These are phyloP conservation scores for Huso huso DNA, from an alignment of 2,797 vertebrate species.

Conservation along the genomic window DNA sequence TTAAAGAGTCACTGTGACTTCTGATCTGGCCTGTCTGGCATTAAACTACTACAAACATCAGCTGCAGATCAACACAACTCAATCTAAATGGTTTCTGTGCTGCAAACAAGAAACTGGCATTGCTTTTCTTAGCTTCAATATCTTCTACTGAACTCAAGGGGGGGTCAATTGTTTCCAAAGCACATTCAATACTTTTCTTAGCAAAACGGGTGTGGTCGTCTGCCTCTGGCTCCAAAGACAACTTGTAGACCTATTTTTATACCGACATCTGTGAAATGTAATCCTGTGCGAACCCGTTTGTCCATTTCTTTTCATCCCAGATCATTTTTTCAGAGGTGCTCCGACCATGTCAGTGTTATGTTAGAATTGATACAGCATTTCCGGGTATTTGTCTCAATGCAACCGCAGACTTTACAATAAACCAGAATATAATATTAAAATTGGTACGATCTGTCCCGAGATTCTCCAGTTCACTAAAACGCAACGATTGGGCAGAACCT, in stretches of 20 bases:
- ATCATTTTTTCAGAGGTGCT: no score
- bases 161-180: slow-evolving; percentile 24
- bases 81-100: slow-evolving; percentile 33
- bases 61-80: slow-evolving; percentile 41
- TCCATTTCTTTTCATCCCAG: no score
- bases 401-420: not conserved
- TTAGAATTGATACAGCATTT: no score
- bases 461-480: no score
- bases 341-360: no score
- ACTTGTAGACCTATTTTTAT: not conserved
- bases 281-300: no score
- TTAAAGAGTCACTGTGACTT: slow-evolving; percentile 3
- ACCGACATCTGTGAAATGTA: not conserved
- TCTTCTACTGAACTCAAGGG: slow-evolving; percentile 33
- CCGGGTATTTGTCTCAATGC: not conserved
- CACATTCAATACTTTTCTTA: slow-evolving; percentile 36
- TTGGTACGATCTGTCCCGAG: no score
- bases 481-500: no score
- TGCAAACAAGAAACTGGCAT: slow-evolving; percentile 43
- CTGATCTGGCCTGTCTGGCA: not conserved
- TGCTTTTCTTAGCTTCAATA: slow-evolving; percentile 46
- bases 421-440: no score
- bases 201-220: not conserved
- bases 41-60: slow-evolving; percentile 14
- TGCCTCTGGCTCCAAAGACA: not conserved